Evolutionary conservation across 1,140 invertebrate species (phyloP), one percentile per base, ranked within the genome.

Genomic region (Wasmannia auropunctata): DNA sequence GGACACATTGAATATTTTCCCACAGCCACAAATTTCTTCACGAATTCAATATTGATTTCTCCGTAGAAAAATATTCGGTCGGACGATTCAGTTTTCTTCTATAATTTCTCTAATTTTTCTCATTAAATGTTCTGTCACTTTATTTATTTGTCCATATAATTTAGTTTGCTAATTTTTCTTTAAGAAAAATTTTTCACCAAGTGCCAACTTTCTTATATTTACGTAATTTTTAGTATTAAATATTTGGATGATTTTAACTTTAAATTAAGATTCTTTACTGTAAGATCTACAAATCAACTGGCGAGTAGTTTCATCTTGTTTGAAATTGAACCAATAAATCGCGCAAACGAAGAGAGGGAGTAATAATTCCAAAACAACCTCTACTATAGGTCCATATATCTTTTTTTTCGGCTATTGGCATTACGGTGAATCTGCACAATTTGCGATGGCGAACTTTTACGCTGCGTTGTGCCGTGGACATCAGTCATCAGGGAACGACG

Each of bases 401-500:
- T 81, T 70, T 70, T 60, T 76, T 70, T 70, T 58, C 46, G 43
- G 10, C 22, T 80, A 80, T 80, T 54, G 77, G 34, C 63, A 70
- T 81, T 40, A 70, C 63, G 34, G 63, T n/a, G 51, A 81, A 72
- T 72, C 65, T 31, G 49, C 79, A 72, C 46, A 81, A 81, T 81
- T 81, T 81, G 77, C 37, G 46, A 51, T 51, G 19, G 79, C 65
- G 37, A 43, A 81, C 79, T 81, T 81, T 72, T 56, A 58, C 79
- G 65, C 79, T 56, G 65, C 65, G 51, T 81, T 58, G 79, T 43
- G 25, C 49, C 65, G 25, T 31, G 79, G 65, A 28, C 79, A 81
- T 81, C 51, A 70, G 79, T 81, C 79, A 81, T 72, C 76, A 34
- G 58, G 16, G 43, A 69, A 54, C 46, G 76, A 69, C 34, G 25